Evolutionary conservation across 2,888 invertebrate species (phyloP), one percentile per base, ranked within the genome.

Genomic region (Meiosimyza platycephala): DNA sequence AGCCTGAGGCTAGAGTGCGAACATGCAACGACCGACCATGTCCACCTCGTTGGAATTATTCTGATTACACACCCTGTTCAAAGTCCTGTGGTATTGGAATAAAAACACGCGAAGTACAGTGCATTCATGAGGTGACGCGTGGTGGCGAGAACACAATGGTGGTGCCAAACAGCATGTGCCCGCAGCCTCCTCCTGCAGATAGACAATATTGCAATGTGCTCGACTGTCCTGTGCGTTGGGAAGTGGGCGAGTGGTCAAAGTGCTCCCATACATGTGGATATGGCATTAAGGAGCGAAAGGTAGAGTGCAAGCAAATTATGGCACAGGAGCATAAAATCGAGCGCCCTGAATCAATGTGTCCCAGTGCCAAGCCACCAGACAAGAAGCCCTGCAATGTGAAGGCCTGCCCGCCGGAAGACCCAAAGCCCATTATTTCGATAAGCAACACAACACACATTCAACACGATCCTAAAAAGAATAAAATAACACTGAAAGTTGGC

Each of bases 1-100:
- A 95, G 83, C 97, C 97, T 0, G 96, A 97, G 85, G 94, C 95
- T 65, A 89, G 96, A 75, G 94, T 95, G 50, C 89, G 95, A 81
- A 94, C 95, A 0, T 97, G 97, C 88, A 99, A 99, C 84, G 97
- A 97, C 82, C 93, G 95, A 75, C 95, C 98, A 0, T 99, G 99
- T 84, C 97, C 97, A 2, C 97, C 98, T 0, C 91, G 96, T 79
- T 97, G 97, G 97, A 95, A 95, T 84, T 93, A 94, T 80, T 95
- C 95, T 0, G 95, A 95, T 71, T 97, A 95, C 84, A 93, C 94
- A 0, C 91, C 93, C 22, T 99, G 98, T 88, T 95, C 95, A 22
- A 95, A 95, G 85, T 93, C 95, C 3, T 99, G 98, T 84, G 98
- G 98, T 48, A 94, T 97, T 78, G 98, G 98, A 1, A 93, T 95